Conservation (phyloP, 2,113 vertebrate genomes). For the Spermophilus dauricus region DNA sequence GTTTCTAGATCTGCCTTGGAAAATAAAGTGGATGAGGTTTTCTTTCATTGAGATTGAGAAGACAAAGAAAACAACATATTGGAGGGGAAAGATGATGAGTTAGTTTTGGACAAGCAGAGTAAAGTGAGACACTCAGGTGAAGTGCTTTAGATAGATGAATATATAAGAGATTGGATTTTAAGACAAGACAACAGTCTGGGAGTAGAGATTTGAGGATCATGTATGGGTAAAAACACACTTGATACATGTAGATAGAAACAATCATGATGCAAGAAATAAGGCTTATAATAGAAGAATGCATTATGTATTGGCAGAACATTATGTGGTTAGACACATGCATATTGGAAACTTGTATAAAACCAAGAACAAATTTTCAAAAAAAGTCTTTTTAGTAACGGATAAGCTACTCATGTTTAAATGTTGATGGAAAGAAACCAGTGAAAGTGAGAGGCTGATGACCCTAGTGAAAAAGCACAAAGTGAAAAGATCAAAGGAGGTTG, state of each 20-base stretch:
- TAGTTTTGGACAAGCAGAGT: not conserved
- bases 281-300: not conserved
- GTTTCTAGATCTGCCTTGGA: not conserved
- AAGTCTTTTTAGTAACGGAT: not conserved
- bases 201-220: not conserved
- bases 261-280: not conserved
- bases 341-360: not conserved
- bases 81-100: not conserved
- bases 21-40: not conserved
- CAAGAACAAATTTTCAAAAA: constrained; percentile 12
- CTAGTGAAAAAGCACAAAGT: not conserved
- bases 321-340: not conserved
- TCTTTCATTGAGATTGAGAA: not conserved
- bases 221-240: not conserved
- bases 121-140: not conserved
- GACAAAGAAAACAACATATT: not conserved
- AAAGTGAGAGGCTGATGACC: not conserved
- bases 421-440: not conserved
- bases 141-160: not conserved
- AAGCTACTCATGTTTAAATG: not conserved
- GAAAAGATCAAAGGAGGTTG: not conserved
- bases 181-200: not conserved
- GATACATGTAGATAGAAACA: not conserved
- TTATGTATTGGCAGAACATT: not conserved
- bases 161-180: not conserved